phyloP scores from a whole-genome alignment of 2,113 vertebrate genomes.

The Mystacornis crossleyi region DNA sequence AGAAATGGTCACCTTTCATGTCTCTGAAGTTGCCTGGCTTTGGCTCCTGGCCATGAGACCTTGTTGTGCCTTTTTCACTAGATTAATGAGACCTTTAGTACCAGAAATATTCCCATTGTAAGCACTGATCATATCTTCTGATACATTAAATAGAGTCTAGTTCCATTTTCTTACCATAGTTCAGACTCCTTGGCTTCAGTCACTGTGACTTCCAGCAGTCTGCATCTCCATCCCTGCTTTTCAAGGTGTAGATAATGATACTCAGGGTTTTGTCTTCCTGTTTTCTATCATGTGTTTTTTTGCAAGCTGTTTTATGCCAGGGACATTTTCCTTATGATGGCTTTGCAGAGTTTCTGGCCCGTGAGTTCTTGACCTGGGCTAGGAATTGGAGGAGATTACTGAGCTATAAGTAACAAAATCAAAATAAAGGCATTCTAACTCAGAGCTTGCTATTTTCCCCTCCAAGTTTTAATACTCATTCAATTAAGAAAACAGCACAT shows the following conservation, averaged over 20 bases:
- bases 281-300: background rate
- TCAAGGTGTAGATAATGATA: background rate
- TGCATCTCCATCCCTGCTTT: background rate
- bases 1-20: background rate
- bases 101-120: background rate
- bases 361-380: background rate
- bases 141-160: background rate
- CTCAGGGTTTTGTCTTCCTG: background rate
- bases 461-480: background rate
- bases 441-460: background rate
- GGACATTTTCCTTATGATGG: background rate
- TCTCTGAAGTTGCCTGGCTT: background rate
- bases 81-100: background rate
- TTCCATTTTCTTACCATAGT: background rate
- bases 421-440: background rate
- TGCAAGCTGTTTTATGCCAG: background rate
- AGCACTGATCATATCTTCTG: background rate
- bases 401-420: background rate
- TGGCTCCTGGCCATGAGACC: background rate
- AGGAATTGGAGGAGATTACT: background rate
- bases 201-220: background rate
- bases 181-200: background rate
- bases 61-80: background rate
- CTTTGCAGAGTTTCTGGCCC: background rate
- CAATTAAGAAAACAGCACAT: constrained; percentile 17